Evolutionary conservation across 2,113 vertebrate genomes (phyloP).

Genomic region (Apteryx owenii): DNA sequence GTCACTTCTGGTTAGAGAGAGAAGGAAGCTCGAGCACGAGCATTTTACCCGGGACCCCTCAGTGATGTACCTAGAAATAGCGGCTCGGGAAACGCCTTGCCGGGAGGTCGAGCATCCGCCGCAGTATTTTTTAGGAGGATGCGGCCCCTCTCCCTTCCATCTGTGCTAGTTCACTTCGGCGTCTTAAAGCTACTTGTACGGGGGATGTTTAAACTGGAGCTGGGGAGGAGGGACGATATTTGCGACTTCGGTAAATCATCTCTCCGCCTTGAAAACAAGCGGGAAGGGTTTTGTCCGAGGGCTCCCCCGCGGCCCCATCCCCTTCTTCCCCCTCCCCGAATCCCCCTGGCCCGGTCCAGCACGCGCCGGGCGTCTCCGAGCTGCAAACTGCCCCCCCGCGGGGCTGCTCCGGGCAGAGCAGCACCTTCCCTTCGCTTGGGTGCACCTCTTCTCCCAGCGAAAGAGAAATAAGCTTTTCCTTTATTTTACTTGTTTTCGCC

Average conservation of each 20-base stretch:
- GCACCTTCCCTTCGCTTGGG: no score
- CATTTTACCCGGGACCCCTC: neutral
- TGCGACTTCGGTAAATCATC: no score
- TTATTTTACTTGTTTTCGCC: neutral
- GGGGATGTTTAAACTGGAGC: neutral
- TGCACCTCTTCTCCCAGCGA: no score
- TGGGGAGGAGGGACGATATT: neutral
- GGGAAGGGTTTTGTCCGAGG: no score
- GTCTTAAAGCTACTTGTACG: neutral
- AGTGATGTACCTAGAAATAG: neutral
- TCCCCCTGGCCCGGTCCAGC: no score
- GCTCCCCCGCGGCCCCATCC: no score
- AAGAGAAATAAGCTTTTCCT: neutral
- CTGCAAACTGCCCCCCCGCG: no score
- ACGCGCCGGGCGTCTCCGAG: no score
- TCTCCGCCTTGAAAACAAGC: no score
- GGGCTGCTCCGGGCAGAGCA: no score
- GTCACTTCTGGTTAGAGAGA: neutral
- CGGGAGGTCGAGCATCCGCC: accelerated
- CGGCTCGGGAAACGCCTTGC: neutral
- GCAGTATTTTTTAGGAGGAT: neutral
- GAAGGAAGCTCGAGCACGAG: accelerated
- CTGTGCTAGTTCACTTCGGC: neutral
- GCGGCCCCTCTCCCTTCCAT: neutral
- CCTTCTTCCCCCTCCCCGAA: no score